These are phyloP conservation scores for Drosophila rellima DNA, from an alignment of 2,888 invertebrate genomes.

Conservation along the genomic window DNA sequence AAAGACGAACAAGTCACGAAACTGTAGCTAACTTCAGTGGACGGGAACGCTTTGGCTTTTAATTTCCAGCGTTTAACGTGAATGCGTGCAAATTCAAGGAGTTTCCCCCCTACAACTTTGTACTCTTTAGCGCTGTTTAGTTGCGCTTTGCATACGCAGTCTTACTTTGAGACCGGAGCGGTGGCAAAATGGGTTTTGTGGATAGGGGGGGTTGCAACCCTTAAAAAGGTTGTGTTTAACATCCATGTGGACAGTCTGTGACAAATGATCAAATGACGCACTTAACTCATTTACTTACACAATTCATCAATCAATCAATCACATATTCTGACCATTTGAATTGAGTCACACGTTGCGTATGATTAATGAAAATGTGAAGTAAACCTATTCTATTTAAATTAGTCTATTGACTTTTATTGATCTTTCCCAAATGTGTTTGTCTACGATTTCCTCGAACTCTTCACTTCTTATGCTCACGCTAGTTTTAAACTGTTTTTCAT, in stretches of 20 bases:
- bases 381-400: slow-evolving; percentile 1
- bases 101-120: slow-evolving; percentile 55
- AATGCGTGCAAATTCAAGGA: slow-evolving; percentile 63
- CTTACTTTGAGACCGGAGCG: background rate
- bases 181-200: background rate
- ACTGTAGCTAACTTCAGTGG: slow-evolving; percentile 34
- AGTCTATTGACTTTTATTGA: slow-evolving; percentile 2
- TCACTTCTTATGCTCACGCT: background rate
- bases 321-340: slow-evolving; percentile 26
- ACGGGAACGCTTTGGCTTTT: slow-evolving; percentile 33
- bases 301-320: slow-evolving; percentile 50
- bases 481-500: background rate
- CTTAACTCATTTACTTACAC: slow-evolving; percentile 33
- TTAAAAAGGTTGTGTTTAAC: slow-evolving; percentile 21
- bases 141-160: slow-evolving; percentile 69
- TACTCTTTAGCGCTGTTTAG: slow-evolving; percentile 78
- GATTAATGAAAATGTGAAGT: slow-evolving; percentile 40
- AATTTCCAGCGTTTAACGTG: slow-evolving; percentile 72
- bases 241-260: slow-evolving; percentile 22
- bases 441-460: background rate
- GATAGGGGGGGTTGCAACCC: slow-evolving; percentile 19
- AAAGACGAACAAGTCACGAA: slow-evolving; percentile 67
- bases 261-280: slow-evolving; percentile 50
- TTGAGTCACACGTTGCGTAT: slow-evolving; percentile 43
- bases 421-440: background rate